These are phyloP conservation scores for Acinonyx jubatus DNA, from an alignment of 2,113 vertebrate species.

Conservation along the genomic window DNA sequence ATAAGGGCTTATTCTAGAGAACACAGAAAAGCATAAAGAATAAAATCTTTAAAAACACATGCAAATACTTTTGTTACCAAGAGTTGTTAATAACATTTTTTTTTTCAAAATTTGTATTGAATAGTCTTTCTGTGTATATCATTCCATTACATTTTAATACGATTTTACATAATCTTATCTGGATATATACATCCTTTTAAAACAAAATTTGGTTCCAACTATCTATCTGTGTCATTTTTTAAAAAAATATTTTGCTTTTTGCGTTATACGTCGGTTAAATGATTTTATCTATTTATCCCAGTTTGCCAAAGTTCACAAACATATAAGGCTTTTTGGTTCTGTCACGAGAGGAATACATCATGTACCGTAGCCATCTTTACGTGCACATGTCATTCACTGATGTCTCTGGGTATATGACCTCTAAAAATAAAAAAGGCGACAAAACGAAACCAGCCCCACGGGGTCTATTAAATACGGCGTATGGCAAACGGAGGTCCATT, in stretches of 20 bases:
- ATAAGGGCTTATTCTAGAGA: background rate
- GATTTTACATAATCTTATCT: background rate
- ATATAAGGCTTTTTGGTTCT: background rate
- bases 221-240: background rate
- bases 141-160: slow-evolving; percentile 4
- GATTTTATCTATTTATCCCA: background rate
- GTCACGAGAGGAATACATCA: accelerated
- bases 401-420: background rate
- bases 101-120: background rate
- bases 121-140: background rate
- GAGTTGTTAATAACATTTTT: background rate
- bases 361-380: background rate
- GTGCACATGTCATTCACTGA: background rate
- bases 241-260: background rate
- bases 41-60: background rate
- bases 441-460: background rate
- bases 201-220: background rate
- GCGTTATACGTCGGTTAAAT: background rate
- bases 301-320: background rate
- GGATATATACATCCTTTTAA: background rate
- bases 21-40: background rate
- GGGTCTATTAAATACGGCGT: accelerated
- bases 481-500: accelerated
- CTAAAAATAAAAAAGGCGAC: background rate
- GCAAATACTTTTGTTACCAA: background rate